phyloP scores from a whole-genome alignment of 2,888 invertebrate genomes.

The Thymelicus acteon region DNA sequence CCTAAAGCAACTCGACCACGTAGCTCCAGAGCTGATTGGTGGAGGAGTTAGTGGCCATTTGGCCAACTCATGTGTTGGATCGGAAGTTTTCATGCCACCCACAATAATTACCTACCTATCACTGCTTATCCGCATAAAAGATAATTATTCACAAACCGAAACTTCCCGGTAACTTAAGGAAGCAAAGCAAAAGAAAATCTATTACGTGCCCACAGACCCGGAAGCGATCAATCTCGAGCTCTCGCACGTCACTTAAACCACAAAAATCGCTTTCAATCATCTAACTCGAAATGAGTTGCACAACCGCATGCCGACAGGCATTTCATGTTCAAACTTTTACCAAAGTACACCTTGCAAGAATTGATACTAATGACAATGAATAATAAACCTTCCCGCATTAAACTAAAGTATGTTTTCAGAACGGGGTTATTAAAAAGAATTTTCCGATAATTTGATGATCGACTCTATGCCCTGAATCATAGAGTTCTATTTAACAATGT shows the following conservation, averaged over 20 bases:
- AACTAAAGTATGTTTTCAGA: constrained; percentile 5
- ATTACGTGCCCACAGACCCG: constrained; percentile 11
- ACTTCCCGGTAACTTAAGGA: neutral
- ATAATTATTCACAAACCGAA: no score
- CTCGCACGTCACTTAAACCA: constrained; percentile 24
- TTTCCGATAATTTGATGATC: neutral
- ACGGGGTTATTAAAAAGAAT: neutral
- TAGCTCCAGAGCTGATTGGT: no score
- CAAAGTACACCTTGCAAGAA: neutral
- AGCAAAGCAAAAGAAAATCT: neutral
- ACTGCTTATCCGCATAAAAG: no score
- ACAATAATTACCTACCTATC: no score
- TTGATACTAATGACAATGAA: neutral
- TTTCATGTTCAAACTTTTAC: constrained; percentile 39
- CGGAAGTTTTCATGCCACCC: no score
- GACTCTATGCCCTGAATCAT: neutral
- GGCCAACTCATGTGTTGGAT: no score
- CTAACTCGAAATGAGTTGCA: constrained; percentile 45
- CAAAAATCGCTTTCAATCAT: constrained; percentile 38
- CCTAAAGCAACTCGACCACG: no score
- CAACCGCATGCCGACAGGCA: constrained; percentile 39
- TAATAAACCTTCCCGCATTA: constrained; percentile 3
- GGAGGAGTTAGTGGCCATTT: no score
- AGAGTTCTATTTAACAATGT: neutral
- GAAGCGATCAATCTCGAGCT: constrained; percentile 4